A percentile compares a stretch with the other conserved stretches of the same genome.
phyloP scores from a whole-genome alignment of 30 jellyfish, hydroid and myxozoan genomes.

The Haliclystus octoradiatus region DNA sequence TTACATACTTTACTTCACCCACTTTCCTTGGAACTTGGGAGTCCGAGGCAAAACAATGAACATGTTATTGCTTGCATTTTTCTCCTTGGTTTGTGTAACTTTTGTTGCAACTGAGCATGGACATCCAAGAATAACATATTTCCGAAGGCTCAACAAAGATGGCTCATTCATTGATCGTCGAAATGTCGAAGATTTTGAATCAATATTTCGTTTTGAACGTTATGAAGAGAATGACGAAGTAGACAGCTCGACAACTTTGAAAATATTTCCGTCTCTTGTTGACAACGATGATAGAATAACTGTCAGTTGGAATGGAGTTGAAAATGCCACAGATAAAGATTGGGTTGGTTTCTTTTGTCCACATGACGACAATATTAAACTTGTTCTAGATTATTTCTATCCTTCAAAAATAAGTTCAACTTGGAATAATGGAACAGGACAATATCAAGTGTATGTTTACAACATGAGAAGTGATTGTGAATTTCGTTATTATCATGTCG shows the following conservation, averaged over 20 bases:
- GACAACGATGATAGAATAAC: constrained; percentile 74
- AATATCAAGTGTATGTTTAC: constrained; percentile 23
- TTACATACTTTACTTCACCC: no score
- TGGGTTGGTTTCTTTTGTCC: constrained; percentile 88
- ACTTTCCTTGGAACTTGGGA: no score
- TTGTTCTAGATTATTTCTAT: constrained; percentile 68
- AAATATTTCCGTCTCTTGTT: constrained; percentile 55
- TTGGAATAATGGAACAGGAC: constrained; percentile 59
- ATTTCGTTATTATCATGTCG: constrained; percentile 37
- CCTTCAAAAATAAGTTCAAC: no score
- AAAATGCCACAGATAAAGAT: constrained; percentile 61
- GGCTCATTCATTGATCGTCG: constrained; percentile 44
- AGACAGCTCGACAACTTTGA: constrained; percentile 24
- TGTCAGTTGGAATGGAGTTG: constrained; percentile 70
- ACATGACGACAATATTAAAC: constrained; percentile 28
- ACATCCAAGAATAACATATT: constrained; percentile 49
- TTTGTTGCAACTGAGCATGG: constrained; percentile 26
- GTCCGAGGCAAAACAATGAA: no score
- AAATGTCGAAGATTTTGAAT: constrained; percentile 32
- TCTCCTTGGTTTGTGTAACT: no score
- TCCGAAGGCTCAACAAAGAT: constrained; percentile 31
- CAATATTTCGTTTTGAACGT: constrained; percentile 16
- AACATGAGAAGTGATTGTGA: constrained; percentile 50
- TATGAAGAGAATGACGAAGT: constrained; percentile 28
- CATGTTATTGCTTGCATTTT: no score